Evolutionary conservation across 2,113 vertebrate species (phyloP).

Genomic region (Perognathus longimembris): DNA sequence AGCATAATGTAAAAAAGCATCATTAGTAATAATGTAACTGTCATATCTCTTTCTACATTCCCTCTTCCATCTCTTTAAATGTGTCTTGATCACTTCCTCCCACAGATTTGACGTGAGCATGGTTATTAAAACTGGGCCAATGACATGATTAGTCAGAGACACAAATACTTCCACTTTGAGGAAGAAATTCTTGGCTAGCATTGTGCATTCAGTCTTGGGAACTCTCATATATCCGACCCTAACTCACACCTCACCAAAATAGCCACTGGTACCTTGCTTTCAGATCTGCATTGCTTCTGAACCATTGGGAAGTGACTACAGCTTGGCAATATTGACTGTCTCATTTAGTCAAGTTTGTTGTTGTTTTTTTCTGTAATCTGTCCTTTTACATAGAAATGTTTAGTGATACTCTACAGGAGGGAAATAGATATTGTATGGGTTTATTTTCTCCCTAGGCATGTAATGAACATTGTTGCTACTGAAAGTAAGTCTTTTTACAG

Average conservation of each 20-base stretch:
- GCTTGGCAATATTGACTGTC: not conserved
- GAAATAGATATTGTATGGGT: not conserved
- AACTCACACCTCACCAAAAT: not conserved
- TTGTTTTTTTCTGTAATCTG: no score
- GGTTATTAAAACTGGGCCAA: no score
- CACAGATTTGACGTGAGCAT: accelerated
- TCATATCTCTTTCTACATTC: not conserved
- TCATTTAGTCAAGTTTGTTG: not conserved
- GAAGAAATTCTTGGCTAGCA: not conserved
- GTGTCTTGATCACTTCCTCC: accelerated
- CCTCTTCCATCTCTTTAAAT: not conserved
- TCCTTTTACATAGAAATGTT: not conserved
- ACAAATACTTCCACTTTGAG: not conserved
- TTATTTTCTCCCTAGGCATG: not conserved
- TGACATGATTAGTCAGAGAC: no score
- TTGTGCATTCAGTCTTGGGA: not conserved
- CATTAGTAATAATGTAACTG: no score
- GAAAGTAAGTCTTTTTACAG: not conserved
- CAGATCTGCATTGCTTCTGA: not conserved
- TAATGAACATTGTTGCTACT: not conserved
- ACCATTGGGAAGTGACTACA: not conserved
- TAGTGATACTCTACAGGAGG: not conserved
- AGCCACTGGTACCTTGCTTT: not conserved
- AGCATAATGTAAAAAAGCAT: no score
- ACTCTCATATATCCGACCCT: not conserved